Conservation (phyloP, 2,888 invertebrate genomes). For the Drosophila affinis region DNA sequence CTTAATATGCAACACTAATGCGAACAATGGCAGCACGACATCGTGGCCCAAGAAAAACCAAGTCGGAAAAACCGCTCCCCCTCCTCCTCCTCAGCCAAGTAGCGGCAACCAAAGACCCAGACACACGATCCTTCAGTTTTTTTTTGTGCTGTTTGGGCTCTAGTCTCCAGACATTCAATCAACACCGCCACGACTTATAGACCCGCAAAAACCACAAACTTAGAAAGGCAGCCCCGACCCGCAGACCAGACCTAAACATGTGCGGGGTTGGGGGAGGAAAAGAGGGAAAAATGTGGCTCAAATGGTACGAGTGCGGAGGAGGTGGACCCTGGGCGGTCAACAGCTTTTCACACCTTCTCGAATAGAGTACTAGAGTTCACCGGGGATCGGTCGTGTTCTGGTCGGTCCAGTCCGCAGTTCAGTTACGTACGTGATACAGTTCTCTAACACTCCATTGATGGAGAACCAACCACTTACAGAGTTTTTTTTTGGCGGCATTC, state of each 20-base stretch:
- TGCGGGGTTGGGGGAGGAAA: constrained; percentile 4
- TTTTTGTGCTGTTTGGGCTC: constrained; percentile 7
- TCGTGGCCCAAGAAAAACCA: constrained; percentile 31
- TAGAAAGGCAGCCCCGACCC: constrained; percentile 59
- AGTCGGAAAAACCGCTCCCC: neutral
- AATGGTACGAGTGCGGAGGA: constrained; percentile 5
- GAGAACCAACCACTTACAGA: constrained; percentile 51
- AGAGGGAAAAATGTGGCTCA: neutral
- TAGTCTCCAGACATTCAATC: constrained; percentile 65
- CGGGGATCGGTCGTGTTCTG: constrained; percentile 4
- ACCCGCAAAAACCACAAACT: constrained; percentile 46
- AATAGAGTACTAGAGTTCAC: neutral
- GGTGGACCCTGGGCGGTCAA: constrained; percentile 33
- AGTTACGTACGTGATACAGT: constrained; percentile 29
- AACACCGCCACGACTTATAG: constrained; percentile 59
- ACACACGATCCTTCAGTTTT: constrained; percentile 45
- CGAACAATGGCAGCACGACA: constrained; percentile 72
- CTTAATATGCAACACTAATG: constrained; percentile 76
- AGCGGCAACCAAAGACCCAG: constrained; percentile 37
- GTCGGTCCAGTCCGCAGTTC: constrained; percentile 4
- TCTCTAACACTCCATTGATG: constrained; percentile 25
- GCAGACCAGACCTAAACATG: constrained; percentile 23
- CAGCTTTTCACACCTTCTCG: constrained; percentile 59
- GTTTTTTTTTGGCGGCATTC: constrained; percentile 37
- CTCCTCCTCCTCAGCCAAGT: neutral